phyloP scores from a whole-genome alignment of 2,888 invertebrate species.

The Drosophila monieri region DNA sequence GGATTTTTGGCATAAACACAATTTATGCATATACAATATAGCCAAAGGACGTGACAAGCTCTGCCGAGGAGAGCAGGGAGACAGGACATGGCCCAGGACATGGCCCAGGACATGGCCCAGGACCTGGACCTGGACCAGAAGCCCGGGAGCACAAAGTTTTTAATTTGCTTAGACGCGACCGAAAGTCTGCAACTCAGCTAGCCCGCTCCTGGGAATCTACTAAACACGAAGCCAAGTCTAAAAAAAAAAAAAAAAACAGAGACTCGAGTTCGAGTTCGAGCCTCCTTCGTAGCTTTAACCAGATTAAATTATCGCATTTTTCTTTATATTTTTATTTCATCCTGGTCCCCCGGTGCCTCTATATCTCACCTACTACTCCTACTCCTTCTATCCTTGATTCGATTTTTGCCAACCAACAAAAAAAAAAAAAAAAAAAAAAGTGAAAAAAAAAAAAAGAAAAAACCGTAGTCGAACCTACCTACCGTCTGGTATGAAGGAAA shows the following conservation, averaged over 20 bases:
- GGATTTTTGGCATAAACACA: constrained; percentile 61
- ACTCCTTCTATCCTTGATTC: constrained; percentile 35
- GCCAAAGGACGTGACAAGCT: constrained; percentile 25
- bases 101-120: too few species aligned
- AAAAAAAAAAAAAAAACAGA: not conserved
- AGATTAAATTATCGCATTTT: constrained; percentile 50
- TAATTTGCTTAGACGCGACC: constrained; percentile 52
- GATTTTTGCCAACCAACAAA: constrained; percentile 28
- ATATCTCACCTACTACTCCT: not conserved
- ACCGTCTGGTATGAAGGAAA: not conserved
- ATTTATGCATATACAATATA: constrained; percentile 51
- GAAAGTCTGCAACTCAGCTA: constrained; percentile 28
- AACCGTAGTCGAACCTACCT: not conserved
- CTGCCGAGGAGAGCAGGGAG: not conserved
- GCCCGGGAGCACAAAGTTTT: constrained; percentile 42
- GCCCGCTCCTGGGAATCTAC: constrained; percentile 3
- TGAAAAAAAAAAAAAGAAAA: constrained; percentile 1
- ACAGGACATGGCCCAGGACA: not conserved
- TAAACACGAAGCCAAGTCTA: not conserved
- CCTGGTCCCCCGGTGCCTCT: not conserved
- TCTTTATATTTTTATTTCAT: constrained; percentile 18
- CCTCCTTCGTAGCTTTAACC: constrained; percentile 36
- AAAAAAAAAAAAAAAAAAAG: not conserved
- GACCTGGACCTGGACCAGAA: not conserved
- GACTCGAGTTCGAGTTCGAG: not conserved